Conservation (phyloP, 2,113 vertebrate genomes). For the Notarius quadriscutis region DNA sequence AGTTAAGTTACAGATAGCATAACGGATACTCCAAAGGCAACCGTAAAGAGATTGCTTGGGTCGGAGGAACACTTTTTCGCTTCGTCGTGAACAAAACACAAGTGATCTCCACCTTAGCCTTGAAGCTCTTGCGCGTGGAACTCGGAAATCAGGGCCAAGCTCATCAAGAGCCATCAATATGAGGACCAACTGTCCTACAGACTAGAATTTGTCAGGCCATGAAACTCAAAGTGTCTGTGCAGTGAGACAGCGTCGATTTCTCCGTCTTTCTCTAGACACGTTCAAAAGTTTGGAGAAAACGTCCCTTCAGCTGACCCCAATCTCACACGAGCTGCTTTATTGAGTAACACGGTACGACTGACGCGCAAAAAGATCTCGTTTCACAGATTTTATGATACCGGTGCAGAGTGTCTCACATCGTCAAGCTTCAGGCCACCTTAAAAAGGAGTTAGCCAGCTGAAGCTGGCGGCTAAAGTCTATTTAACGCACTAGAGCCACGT, state of each 20-base stretch:
- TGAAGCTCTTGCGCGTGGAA: neutral
- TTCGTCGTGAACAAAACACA: neutral
- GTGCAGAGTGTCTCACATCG: neutral
- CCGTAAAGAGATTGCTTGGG: neutral
- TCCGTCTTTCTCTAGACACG: neutral
- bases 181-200: neutral
- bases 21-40: neutral
- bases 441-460: constrained; percentile 45
- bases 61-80: neutral
- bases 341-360: neutral
- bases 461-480: constrained; percentile 44
- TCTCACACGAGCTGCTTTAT: neutral
- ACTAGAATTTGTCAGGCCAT: neutral
- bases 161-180: neutral
- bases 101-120: neutral
- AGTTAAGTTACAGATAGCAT: neutral
- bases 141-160: neutral
- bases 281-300: neutral
- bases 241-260: neutral
- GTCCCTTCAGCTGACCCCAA: neutral
- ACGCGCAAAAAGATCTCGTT: neutral
- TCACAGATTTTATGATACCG: neutral
- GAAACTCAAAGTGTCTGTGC: constrained; percentile 2
- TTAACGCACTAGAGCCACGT: constrained; percentile 37
- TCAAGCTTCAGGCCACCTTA: constrained; percentile 54